Evolutionary conservation across 1,140 invertebrate species (phyloP).

Genomic region (Lasaia peninsularis): DNA sequence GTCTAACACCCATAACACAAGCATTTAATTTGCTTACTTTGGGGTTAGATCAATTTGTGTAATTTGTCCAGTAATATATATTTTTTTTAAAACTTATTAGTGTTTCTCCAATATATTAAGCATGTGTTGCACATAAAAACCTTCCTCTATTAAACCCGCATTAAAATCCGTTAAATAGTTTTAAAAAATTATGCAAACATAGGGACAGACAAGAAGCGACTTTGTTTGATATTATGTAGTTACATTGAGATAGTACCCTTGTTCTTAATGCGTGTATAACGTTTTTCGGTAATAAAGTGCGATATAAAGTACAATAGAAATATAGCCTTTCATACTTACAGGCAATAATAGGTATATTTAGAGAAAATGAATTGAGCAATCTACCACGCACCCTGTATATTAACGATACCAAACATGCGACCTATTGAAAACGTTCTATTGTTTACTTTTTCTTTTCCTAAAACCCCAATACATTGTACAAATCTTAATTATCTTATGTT

Average conservation of each 20-base stretch:
- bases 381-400: conserved; percentile 35
- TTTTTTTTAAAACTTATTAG: too few relatives aligned
- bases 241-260: too few relatives aligned
- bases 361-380: conserved; percentile 24
- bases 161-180: too few relatives aligned
- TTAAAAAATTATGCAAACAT: too few relatives aligned
- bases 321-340: conserved; percentile 19
- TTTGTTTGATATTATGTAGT: not conserved
- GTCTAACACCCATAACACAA: too few relatives aligned
- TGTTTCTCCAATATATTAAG: too few relatives aligned
- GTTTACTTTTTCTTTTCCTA: not conserved
- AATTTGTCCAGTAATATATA: too few relatives aligned
- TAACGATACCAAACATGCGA: conserved; percentile 50
- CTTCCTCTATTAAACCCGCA: too few relatives aligned
- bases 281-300: not conserved
- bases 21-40: too few relatives aligned
- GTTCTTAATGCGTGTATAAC: not conserved
- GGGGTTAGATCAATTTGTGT: too few relatives aligned
- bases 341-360: conserved; percentile 23
- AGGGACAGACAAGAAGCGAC: too few relatives aligned
- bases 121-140: too few relatives aligned
- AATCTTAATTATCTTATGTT: conserved; percentile 2
- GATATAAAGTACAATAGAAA: not conserved
- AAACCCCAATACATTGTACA: not conserved
- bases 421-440: conserved; percentile 22